Evolutionary conservation across 2,888 invertebrate species (phyloP).

Genomic region (Drosophila mimica): DNA sequence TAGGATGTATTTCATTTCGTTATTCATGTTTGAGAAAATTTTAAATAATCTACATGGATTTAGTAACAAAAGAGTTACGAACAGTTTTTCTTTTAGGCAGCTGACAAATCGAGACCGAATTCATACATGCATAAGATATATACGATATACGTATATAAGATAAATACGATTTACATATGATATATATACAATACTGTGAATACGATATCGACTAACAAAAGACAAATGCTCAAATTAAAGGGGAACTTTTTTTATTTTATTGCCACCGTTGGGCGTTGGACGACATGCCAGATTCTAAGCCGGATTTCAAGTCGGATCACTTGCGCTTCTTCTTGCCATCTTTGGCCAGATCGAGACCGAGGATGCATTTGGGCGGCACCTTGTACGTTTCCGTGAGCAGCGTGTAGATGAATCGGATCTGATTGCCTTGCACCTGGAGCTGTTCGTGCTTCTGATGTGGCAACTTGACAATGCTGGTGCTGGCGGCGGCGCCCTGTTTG

Average conservation of each 20-base stretch:
- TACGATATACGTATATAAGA: background rate
- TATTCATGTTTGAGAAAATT: background rate
- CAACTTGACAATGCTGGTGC: conserved; percentile 91
- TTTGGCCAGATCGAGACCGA: conserved; percentile 84
- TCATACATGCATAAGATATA: background rate
- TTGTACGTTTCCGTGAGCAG: conserved; percentile 85
- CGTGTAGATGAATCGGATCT: conserved; percentile 87
- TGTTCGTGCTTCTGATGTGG: conserved; percentile 91
- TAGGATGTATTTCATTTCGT: background rate
- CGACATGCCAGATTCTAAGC: background rate
- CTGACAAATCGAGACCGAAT: background rate
- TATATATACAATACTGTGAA: background rate
- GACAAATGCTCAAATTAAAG: background rate
- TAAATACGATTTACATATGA: background rate
- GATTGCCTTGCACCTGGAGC: conserved; percentile 96
- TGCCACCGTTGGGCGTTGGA: conserved; percentile 3
- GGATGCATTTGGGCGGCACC: conserved; percentile 83
- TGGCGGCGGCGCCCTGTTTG: conserved; percentile 94
- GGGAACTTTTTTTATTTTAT: conserved; percentile 31
- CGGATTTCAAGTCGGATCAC: conserved; percentile 22
- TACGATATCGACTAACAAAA: background rate
- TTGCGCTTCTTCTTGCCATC: conserved; percentile 82
- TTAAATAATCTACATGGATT: background rate
- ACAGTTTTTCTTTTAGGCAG: background rate
- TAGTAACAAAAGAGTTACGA: background rate